Conservation (phyloP, 2,888 invertebrate genomes). For the Brachylomia viminalis region DNA sequence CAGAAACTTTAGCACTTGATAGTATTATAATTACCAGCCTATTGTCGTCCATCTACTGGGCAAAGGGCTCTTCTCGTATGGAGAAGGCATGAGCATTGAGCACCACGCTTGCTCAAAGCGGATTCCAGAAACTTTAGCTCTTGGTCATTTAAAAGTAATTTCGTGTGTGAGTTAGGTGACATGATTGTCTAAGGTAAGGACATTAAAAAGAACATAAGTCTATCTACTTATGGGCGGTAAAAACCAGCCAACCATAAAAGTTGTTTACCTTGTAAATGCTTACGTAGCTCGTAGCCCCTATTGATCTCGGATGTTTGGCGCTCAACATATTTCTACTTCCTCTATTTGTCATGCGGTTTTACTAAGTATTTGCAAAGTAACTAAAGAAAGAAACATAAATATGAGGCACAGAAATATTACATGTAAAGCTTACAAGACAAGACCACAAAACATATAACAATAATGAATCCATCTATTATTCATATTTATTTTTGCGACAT, state of each 20-base stretch:
- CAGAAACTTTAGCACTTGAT: neutral
- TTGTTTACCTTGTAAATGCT: slow-evolving; percentile 22
- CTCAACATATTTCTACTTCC: slow-evolving; percentile 36
- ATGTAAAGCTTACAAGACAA: neutral
- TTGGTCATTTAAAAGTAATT: neutral
- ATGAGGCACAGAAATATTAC: slow-evolving; percentile 25
- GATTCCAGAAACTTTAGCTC: neutral
- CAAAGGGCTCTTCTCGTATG: neutral
- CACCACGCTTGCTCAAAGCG: no score
- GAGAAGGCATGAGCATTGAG: neutral
- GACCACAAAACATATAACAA: slow-evolving; percentile 20
- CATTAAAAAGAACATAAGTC: neutral
- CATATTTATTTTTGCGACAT: slow-evolving; percentile 30
- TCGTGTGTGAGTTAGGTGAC: no score
- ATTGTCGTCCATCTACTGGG: neutral
- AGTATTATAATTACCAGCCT: neutral
- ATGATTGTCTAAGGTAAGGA: no score
- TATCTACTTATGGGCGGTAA: neutral
- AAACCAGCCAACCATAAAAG: neutral
- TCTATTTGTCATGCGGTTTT: slow-evolving; percentile 18
- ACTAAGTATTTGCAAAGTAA: slow-evolving; percentile 12
- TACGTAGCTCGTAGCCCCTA: neutral
- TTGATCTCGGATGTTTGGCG: slow-evolving; percentile 25
- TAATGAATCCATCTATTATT: slow-evolving; percentile 3
- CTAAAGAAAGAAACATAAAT: neutral